Base-by-base conservation (phyloP, 2,797 vertebrate genomes). In the Morus bassanus region DNA sequence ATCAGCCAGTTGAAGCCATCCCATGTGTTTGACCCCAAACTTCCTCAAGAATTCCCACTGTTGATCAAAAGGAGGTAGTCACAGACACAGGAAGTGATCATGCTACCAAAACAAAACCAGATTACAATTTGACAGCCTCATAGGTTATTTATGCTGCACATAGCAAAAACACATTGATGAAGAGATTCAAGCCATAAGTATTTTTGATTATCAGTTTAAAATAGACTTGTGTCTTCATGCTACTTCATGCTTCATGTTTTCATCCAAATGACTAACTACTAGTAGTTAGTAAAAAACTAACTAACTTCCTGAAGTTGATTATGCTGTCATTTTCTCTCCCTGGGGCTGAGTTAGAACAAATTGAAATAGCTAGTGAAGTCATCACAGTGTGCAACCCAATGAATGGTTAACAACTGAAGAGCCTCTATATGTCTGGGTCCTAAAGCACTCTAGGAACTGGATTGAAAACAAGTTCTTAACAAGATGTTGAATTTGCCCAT, bases 51-150 rank as follows among this genome's bases (percentile, higher is more conserved):
- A 50, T 16, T 79, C 45, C 72, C 74, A 79, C 46, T 50, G 69
- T 41, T 0, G 0, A 80, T 94, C 79, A 91, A 74, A 82, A 75
- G 61, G 63, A 91, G 81, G 69, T 88, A 93, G 61, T 91, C 93
- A 96, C 24, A 90, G 61, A 35, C 61, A 94, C 61, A 96, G 94
- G 94, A 96, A 93, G 79, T 27, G 63, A 93, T 50, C 65, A 54
- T 50, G 50, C 33, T 51, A 94, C 70, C 60, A 68, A 88, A 73
- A 63, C 43, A 90, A 69, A 92, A 69, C 10, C 54, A 82, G 18
- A 5, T 74, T 56, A 46, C 35, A 31, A 37, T 67, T 46, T 88
- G 35, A 39, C 37, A 31, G 27, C 31, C 43, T 89, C 41, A 68
- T 54, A 60, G 64, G 61, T 65, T 94, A 56, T 57, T 74, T 85